phyloP scores from a whole-genome alignment of 2,888 invertebrate genomes.

The Anorthoa munda region DNA sequence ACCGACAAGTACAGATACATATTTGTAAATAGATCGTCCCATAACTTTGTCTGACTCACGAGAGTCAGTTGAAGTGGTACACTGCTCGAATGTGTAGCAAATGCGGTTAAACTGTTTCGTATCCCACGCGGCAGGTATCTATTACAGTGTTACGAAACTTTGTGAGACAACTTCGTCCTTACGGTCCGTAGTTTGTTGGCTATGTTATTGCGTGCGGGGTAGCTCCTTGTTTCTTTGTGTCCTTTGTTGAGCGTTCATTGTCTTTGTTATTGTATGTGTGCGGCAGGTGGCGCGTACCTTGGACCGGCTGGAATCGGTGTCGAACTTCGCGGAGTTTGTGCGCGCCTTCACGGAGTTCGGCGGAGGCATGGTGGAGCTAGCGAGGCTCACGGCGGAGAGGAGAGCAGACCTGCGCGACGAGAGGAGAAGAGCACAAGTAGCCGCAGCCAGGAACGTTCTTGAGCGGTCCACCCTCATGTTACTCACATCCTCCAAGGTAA shows the following conservation, averaged over 20 bases:
- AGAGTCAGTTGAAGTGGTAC: slow-evolving; percentile 16
- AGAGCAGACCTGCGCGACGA: slow-evolving; percentile 98
- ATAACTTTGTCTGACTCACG: slow-evolving; percentile 11
- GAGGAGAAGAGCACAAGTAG: slow-evolving; percentile 98
- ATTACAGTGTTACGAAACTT: slow-evolving; percentile 58
- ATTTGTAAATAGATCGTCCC: slow-evolving; percentile 28
- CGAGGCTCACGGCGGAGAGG: slow-evolving; percentile 96
- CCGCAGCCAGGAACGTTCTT: slow-evolving; percentile 98
- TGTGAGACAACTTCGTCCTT: slow-evolving; percentile 60
- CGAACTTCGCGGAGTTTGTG: slow-evolving; percentile 99
- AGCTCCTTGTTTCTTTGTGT: slow-evolving; percentile 1
- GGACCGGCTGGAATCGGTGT: slow-evolving; percentile 96
- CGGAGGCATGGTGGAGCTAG: slow-evolving; percentile 99
- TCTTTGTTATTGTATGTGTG: slow-evolving; percentile 59
- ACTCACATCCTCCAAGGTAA: slow-evolving; percentile 97
- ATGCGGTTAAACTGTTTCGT: slow-evolving; percentile 39
- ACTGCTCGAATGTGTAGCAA: slow-evolving; percentile 36
- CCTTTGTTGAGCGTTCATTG: slow-evolving; percentile 22
- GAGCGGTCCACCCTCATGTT: slow-evolving; percentile 99
- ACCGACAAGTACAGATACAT: slow-evolving; percentile 40
- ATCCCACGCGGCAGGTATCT: slow-evolving; percentile 37
- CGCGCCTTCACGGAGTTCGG: slow-evolving; percentile 99
- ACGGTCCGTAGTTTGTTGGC: slow-evolving; percentile 28
- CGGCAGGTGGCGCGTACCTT: slow-evolving; percentile 94
- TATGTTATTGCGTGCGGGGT: slow-evolving; percentile 6